Evolutionary conservation across 2,888 invertebrate genomes (phyloP), one percentile per base, ranked within the genome.

Genomic region (Brenthis ino): DNA sequence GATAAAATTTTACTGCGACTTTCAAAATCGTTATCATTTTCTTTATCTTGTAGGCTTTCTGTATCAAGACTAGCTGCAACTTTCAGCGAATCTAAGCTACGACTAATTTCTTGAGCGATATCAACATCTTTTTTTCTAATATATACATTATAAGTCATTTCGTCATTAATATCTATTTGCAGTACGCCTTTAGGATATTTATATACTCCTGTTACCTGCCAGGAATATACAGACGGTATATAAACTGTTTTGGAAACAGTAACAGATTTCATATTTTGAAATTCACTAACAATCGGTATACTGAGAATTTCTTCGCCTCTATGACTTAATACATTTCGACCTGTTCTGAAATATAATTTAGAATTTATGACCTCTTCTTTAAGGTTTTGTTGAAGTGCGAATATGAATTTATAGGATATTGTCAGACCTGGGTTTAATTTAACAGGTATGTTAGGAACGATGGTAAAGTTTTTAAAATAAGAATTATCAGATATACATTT

Each of bases 391-490:
- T 55, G 47, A n/a, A 89, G 77, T 70, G 74, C 80, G 69, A 85
- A 89, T 61, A 77, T 68, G 14, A 89, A 80, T 71, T 78, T 85
- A 67, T 77, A 89, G 11, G 68, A 70, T 12, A 76, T 75, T 58
- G 85, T 64, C 68, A 91, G 74, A 8, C 92, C 91, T 43, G 91
- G 86, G 73, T 79, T 87, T 20, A 91, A 72, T 69, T 80, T 85
- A 13, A 80, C 66, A 8, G 85, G 78, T 33, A 79, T 81, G 57
- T 56, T 74, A 3, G 92, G 91, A 16, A 75, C 33, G 58, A 91
- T 68, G 63, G 76, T 82, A 28, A 79, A 67, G 51, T 51, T 77
- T 50, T 74, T 79, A 75, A 92, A 89, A 24, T 75, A 74, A 1
- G 72, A 69, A 13, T 50, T 61, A 57, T 89, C 82, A n/a, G 83